Percentiles rank a stretch among this genome's conserved stretches.
Conservation (phyloP, 2,797 vertebrate species). For the Acridotheres tristis region DNA sequence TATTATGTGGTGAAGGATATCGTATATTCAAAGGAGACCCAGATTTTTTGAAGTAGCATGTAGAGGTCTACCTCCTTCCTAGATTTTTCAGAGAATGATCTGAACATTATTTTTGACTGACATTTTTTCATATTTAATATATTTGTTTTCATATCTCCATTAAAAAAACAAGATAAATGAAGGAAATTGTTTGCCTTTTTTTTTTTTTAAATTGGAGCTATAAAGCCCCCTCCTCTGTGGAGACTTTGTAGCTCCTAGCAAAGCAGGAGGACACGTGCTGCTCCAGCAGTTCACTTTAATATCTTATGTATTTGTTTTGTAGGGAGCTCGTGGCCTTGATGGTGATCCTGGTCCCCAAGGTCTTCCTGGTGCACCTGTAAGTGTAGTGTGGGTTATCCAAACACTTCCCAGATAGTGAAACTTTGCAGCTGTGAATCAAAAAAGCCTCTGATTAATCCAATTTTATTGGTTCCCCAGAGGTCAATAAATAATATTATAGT, state of each 20-base stretch:
- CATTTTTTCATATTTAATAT: neutral
- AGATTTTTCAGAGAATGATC: neutral
- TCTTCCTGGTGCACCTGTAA: constrained; percentile 88
- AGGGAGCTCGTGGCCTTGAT: constrained; percentile 91
- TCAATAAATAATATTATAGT: neutral
- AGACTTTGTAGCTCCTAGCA: neutral
- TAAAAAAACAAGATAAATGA: neutral
- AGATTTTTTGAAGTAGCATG: neutral
- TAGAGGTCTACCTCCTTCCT: neutral
- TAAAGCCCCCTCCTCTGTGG: neutral
- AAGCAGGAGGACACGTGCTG: neutral
- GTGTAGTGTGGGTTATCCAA: constrained; percentile 47
- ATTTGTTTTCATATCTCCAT: neutral
- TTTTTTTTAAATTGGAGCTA: no score
- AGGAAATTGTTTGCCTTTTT: neutral
- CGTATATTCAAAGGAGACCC: neutral
- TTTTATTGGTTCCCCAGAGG: neutral
- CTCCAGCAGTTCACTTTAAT: neutral
- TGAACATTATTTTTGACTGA: neutral
- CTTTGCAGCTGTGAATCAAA: neutral
- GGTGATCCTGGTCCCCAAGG: constrained; percentile 91
- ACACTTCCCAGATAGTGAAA: neutral
- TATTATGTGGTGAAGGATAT: neutral
- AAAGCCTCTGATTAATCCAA: neutral
- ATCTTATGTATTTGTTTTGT: constrained; percentile 7